phyloP scores from a whole-genome alignment of 2,888 invertebrate species.

The Meliscaeva auricollis region DNA sequence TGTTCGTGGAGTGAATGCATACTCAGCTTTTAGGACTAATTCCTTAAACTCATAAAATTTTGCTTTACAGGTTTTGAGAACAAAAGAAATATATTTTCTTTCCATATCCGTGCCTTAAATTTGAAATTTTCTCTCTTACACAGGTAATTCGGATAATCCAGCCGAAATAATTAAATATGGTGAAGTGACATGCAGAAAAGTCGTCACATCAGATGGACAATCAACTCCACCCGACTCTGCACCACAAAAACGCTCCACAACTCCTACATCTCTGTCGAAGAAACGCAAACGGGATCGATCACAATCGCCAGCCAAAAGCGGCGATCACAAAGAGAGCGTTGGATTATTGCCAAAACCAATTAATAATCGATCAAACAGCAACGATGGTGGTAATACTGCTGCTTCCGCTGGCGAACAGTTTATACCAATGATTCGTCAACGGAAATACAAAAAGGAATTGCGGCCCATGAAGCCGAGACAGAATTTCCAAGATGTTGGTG shows the following conservation, averaged over 20 bases:
- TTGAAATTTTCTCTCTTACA: no score
- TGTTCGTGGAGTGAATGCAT: no score
- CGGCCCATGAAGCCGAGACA: constrained; percentile 78
- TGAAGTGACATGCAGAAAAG: constrained; percentile 79
- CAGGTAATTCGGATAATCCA: constrained; percentile 3
- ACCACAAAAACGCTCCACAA: constrained; percentile 78
- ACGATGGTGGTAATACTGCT: constrained; percentile 9
- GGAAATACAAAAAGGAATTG: constrained; percentile 81
- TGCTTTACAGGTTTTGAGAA: no score
- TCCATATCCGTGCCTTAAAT: no score
- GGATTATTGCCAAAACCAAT: constrained; percentile 64
- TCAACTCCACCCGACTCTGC: constrained; percentile 78
- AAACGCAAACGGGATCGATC: constrained; percentile 65
- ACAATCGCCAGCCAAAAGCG: constrained; percentile 82
- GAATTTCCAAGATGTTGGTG: constrained; percentile 88
- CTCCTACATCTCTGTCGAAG: constrained; percentile 58
- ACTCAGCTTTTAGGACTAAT: no score
- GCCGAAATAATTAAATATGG: constrained; percentile 49
- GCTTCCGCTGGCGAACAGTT: constrained; percentile 1
- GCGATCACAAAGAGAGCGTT: constrained; percentile 83
- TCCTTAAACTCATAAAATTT: no score
- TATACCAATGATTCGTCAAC: constrained; percentile 71
- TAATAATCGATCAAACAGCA: constrained; percentile 2
- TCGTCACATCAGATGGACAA: constrained; percentile 77
- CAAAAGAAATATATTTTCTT: no score